Base-by-base conservation (phyloP, 2,797 vertebrate species). In the Geotrypetes seraphini region DNA sequence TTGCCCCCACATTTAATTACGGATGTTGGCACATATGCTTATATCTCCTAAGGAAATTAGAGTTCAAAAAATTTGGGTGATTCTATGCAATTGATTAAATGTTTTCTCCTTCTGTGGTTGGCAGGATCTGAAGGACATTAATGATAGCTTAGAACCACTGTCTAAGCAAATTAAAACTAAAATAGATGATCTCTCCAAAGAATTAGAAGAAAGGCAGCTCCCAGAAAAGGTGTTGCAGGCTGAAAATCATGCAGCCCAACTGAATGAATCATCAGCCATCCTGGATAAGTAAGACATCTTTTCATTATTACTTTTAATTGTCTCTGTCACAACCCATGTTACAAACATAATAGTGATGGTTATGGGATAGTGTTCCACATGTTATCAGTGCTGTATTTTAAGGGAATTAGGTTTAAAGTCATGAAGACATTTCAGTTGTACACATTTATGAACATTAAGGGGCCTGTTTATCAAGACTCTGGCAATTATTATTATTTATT, bases 201-300 rank as follows among this genome's bases (percentile, higher is more conserved):
- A 89, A 29, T 67, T 96, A 35, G 66, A 49, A 12, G 71, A 76
- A 4, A 84, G 78, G 33, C 71, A 69, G 11, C 79, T 97, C 48
- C 82, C 78, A 14, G 71, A 83, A 22, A 81, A 79, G 3, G 85
- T 97, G 22, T 59, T 62, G 12, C 70, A 78, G 16, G 91, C 90
- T 16, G 92, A 97, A 66, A 66, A 68, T 3, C 91, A 87, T 4
- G 89, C 94, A 0, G 68, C 71, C 9, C 84, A 91, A 64, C 65
- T 99, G 44, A 93, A 91, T 15, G 72, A 88, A 16, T 97, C 93
- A 1, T 89, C 92, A 15, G 59, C 67, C 19, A 71, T 90, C 43
- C 69, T 99, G 49, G 90, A 96, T 51, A 75, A 88, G 95, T 99
- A 83, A 51, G 60, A 43, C 36, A 41, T 16, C 8, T 40, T 20